Evolutionary conservation across 2,113 vertebrate species (phyloP), one percentile per base, ranked within the genome.

Genomic region (Haliaeetus leucogaster): DNA sequence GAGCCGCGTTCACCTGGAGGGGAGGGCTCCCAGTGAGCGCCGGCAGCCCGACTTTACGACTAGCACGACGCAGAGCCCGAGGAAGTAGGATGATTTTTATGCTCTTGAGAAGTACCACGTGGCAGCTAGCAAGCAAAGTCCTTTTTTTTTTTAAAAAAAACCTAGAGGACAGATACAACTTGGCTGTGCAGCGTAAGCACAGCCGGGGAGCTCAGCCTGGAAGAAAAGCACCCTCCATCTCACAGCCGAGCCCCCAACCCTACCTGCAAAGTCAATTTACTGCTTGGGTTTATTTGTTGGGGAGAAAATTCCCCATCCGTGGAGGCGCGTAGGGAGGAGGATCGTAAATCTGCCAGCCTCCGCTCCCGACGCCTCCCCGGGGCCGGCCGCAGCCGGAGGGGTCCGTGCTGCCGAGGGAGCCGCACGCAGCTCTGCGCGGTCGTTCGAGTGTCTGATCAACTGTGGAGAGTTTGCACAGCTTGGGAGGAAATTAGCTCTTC

Each of bases 401-500:
- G 47, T 59, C 23, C 0, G 12, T 0, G 59, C 67, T 26, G 76
- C 89, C 1, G 7, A 53, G 67, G 93, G 82, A 93, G 76, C 43
- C 1, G 0, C 90, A 34, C 13, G 17, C 42, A 38, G 83, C 67
- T 40, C 67, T 2, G 6, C 1, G 5, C 12, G 2, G 23, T 52
- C 50, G 43, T 40, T 56, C 7, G 3, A 84, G 94, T 6, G 53
- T 11, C 68, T 81, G 94, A 81, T 94, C 72, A 34, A 7, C 45
- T 84, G 80, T 5, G 81, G 55, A 53, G 85, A 36, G 96, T 45
- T 78, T 86, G 95, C 97, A 93, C 95, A 97, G 97, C 92, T 52
- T 93, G 96, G 90, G 95, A 93, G 68, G 80, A 93, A 96, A 97
- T 93, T 21, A 93, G 86, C 72, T 84, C 82, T 66, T 91, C 91